Base-by-base conservation (phyloP, 2,797 vertebrate genomes). In the Thalassophryne amazonica region DNA sequence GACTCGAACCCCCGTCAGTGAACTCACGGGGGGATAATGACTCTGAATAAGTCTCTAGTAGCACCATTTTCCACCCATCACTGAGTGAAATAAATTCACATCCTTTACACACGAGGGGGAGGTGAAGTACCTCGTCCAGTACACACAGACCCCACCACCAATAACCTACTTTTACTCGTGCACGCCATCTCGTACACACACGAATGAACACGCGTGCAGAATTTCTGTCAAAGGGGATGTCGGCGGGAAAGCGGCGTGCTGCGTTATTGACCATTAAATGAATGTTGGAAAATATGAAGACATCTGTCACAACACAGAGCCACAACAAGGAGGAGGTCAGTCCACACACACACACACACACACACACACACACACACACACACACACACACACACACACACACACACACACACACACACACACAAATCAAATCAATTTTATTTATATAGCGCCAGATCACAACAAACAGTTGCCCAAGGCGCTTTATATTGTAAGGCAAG, bases 121-220 rank as follows among this genome's bases (percentile, higher is more conserved):
- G 18, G 30, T 29, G 13, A 40, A 39, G 52, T 15, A 55, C 45
- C 54, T 17, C 3, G 60, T 74, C 57, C 8, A 68, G 56, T 56
- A 54, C 31, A 76, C 38, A 52, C 31, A 52, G 55, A 48, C 40
- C 38, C 60, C 23, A 21, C 27, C n/a, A n/a, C 20, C 5, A 2
- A 30, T 69, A 70, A 41, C 48, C 46, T 36, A 69, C 53, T 71
- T 63, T 68, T 62, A 47, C 61, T 16, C 41, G 16, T 8, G 34
- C 87, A 89, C 71, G 76, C 86, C 80, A 84, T 76, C 71, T 75
- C 31, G 56, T 60, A 60, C 18, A 78, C 77, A 71, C 82, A 81
- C 83, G 83, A 85, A 42, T 27, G 81, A 66, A 48, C 57, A 3
- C 67, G 66, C 48, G 61, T 40, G 47, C 62, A 45, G 35, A 55